Percentiles rank a stretch among this genome's conserved stretches.
Conservation (phyloP, 2,113 vertebrate species). For the Macquaria australasica region DNA sequence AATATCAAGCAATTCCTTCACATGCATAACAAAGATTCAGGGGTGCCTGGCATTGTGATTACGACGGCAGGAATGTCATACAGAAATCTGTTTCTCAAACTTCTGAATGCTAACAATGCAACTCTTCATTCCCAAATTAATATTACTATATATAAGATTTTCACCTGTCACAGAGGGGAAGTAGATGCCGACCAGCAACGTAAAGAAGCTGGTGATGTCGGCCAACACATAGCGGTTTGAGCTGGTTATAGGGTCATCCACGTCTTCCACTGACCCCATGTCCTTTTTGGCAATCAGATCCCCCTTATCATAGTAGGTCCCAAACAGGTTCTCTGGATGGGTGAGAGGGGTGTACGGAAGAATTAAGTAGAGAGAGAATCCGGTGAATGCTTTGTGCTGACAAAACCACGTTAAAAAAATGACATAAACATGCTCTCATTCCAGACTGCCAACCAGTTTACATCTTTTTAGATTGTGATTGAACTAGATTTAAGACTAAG, state of each 20-base stretch:
- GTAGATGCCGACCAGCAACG: constrained; percentile 97
- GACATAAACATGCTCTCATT: background rate
- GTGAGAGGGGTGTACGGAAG: rapidly evolving
- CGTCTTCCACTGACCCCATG: constrained; percentile 79
- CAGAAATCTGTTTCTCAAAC: background rate
- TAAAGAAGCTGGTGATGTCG: constrained; percentile 97
- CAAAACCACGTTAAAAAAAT: background rate
- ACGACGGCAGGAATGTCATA: background rate
- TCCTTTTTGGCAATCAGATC: constrained; percentile 87
- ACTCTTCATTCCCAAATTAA: background rate
- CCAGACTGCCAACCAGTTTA: background rate
- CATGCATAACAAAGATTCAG: background rate
- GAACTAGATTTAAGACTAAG: background rate
- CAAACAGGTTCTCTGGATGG: constrained; percentile 92
- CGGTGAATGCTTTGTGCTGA: background rate
- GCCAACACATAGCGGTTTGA: constrained; percentile 94
- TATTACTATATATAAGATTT: background rate
- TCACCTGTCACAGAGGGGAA: constrained; percentile 98
- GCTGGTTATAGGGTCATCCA: constrained; percentile 82
- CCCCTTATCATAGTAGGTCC: constrained; percentile 92
- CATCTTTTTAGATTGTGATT: background rate
- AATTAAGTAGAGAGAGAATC: background rate
- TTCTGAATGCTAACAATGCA: background rate
- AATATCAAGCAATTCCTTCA: background rate
- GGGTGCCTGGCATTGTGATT: no score